Conservation (phyloP, 2,888 invertebrate species). For the Apoda limacodes region DNA sequence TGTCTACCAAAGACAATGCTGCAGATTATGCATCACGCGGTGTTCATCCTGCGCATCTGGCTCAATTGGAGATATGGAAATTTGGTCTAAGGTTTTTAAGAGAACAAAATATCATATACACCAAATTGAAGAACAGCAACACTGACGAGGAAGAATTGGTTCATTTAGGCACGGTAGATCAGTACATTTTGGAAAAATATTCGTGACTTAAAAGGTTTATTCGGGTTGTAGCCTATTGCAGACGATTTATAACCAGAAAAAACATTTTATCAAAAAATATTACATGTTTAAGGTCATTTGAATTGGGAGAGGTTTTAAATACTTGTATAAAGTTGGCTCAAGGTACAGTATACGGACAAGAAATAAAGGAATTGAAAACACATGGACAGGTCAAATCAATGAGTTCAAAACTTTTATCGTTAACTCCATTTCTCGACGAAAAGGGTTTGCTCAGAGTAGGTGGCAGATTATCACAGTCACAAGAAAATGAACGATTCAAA, state of each 20-base stretch:
- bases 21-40: conserved; percentile 24
- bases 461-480: conserved; percentile 3
- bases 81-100: too few relatives aligned
- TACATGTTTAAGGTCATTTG: not conserved
- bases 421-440: conserved; percentile 8
- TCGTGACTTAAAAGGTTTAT: conserved; percentile 75
- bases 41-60: too few relatives aligned
- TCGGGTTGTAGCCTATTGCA: conserved; percentile 7
- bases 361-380: not conserved
- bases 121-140: too few relatives aligned
- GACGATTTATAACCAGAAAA: conserved; percentile 1
- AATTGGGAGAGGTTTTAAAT: conserved; percentile 3
- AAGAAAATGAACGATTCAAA: conserved; percentile 4
- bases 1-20: conserved; percentile 17
- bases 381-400: conserved; percentile 1
- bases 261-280: not conserved
- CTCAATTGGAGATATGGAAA: too few relatives aligned
- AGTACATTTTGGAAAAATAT: conserved; percentile 39
- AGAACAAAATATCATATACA: too few relatives aligned
- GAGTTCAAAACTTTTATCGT: conserved; percentile 1
- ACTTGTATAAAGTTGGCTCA: conserved; percentile 4
- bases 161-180: conserved; percentile 4
- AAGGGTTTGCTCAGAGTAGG: conserved; percentile 5
- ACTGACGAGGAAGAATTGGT: too few relatives aligned
- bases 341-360: not conserved